phyloP scores from a whole-genome alignment of 2,113 vertebrate species.

The Tor tambroides region DNA sequence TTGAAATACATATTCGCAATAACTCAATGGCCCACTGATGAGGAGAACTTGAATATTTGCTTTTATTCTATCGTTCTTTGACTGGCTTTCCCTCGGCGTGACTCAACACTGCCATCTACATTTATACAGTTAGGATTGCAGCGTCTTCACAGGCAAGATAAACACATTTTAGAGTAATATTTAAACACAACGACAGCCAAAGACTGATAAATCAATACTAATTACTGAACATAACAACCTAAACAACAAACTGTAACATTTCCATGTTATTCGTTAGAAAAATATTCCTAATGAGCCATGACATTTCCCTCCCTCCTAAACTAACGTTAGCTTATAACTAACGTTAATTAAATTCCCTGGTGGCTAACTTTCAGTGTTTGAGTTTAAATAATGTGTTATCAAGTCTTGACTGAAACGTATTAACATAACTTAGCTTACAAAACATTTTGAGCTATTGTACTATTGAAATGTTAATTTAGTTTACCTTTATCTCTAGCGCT shows the following conservation, averaged over 20 bases:
- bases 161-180: neutral
- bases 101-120: constrained; percentile 42
- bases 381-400: neutral
- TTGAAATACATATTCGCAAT: neutral
- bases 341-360: neutral
- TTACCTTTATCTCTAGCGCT: neutral
- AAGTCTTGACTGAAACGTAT: neutral
- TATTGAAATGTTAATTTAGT: neutral
- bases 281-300: neutral
- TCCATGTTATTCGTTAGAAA: neutral
- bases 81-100: neutral
- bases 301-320: neutral
- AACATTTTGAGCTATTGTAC: neutral
- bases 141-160: neutral
- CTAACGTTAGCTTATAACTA: neutral
- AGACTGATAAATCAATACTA: neutral
- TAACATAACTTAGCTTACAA: neutral
- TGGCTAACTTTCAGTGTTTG: neutral
- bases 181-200: neutral
- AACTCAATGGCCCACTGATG: neutral
- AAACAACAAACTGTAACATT: neutral
- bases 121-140: neutral
- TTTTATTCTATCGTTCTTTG: neutral
- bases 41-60: neutral
- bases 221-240: neutral